These are phyloP conservation scores for Euura saliciscinereae DNA, from an alignment of 1,140 invertebrate genomes.

Conservation along the genomic window DNA sequence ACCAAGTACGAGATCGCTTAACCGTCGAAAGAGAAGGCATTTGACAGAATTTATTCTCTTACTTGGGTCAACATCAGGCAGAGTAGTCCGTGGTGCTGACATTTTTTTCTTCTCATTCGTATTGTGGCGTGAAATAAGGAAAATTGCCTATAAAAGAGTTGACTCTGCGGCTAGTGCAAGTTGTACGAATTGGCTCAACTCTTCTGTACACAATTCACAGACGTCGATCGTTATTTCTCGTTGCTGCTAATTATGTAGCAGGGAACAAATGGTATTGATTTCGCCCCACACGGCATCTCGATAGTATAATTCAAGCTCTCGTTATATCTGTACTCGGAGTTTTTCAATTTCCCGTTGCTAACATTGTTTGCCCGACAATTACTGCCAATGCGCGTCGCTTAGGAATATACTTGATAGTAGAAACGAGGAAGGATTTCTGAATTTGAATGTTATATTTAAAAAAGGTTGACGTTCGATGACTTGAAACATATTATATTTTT, in stretches of 20 bases:
- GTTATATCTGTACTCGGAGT: not conserved
- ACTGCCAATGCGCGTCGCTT: no score
- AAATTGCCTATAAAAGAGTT: not conserved
- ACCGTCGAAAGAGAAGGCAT: not conserved
- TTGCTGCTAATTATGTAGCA: not conserved
- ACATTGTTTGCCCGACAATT: no score
- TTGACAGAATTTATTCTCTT: no score
- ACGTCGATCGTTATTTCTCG: not conserved
- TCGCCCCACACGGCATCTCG: not conserved
- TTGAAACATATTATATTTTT: not conserved
- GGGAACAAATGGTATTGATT: not conserved
- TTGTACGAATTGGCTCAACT: not conserved
- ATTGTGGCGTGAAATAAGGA: not conserved
- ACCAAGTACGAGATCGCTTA: not conserved
- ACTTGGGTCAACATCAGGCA: no score
- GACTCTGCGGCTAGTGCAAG: not conserved
- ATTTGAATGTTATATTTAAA: conserved; percentile 3
- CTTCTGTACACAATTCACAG: not conserved
- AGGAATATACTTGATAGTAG: not conserved
- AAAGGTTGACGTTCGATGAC: not conserved
- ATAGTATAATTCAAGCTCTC: conserved; percentile 2
- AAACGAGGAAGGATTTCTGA: not conserved
- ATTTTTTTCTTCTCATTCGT: not conserved
- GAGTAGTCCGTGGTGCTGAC: not conserved
- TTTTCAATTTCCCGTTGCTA: no score